Evolutionary conservation across 2,888 invertebrate genomes (phyloP).

Genomic region (Galerucella pusilla): DNA sequence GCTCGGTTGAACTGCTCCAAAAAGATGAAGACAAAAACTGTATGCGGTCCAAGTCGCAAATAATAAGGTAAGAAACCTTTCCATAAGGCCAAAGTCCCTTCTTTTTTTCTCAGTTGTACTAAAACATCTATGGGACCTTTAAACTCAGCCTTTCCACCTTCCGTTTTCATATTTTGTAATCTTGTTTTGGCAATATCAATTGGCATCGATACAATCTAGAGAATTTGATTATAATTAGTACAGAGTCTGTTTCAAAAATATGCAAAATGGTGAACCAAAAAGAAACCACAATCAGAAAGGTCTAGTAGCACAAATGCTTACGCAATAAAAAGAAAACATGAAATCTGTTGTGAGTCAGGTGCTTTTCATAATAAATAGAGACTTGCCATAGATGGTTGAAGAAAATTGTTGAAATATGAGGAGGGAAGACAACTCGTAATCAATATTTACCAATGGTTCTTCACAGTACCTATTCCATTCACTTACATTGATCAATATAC

Average conservation of each 20-base stretch:
- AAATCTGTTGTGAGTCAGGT: too few species aligned
- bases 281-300: too few species aligned
- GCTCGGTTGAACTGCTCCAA: constrained; percentile 91
- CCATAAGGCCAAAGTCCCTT: constrained; percentile 96
- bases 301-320: too few species aligned
- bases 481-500: not conserved
- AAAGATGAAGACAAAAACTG: constrained; percentile 97
- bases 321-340: too few species aligned
- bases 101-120: constrained; percentile 79
- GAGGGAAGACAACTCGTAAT: too few species aligned
- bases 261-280: too few species aligned
- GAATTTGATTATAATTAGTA: too few species aligned
- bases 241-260: too few species aligned
- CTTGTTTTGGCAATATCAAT: constrained; percentile 98
- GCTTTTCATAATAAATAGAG: too few species aligned
- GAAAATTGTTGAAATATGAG: not conserved
- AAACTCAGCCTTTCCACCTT: constrained; percentile 90
- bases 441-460: too few species aligned
- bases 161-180: constrained; percentile 94
- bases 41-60: constrained; percentile 96
- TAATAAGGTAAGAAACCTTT: constrained; percentile 99
- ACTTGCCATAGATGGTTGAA: too few species aligned
- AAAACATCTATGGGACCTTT: constrained; percentile 85
- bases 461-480: not conserved
- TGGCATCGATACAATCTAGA: constrained; percentile 92